A percentile compares a stretch with the other conserved stretches of the same genome.
These are phyloP conservation scores for Epicampocera succincta DNA, from an alignment of 2,888 invertebrate species.

Conservation along the genomic window DNA sequence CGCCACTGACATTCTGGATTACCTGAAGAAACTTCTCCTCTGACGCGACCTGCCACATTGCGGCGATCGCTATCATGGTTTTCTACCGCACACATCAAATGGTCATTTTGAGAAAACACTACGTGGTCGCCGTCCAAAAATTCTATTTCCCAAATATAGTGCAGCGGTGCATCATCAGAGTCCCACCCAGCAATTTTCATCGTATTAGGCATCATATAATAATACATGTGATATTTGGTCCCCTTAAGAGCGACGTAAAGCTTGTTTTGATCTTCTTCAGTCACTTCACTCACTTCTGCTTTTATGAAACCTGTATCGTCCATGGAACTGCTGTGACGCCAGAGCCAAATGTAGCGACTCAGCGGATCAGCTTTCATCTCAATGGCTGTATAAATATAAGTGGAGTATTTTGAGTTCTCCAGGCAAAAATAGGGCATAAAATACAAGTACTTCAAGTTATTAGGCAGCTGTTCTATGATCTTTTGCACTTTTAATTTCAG, in stretches of 20 bases:
- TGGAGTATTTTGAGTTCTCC: conserved; percentile 38
- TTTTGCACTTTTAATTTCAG: conserved; percentile 37
- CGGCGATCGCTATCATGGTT: conserved; percentile 34
- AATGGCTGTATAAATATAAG: conserved; percentile 51
- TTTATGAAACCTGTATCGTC: conserved; percentile 45
- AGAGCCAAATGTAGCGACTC: conserved; percentile 58
- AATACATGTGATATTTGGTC: conserved; percentile 42
- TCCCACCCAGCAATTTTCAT: conserved; percentile 52
- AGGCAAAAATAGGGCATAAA: conserved; percentile 59
- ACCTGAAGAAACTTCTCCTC: neutral
- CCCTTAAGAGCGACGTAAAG: conserved; percentile 33
- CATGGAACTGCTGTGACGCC: conserved; percentile 47
- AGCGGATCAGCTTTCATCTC: conserved; percentile 37
- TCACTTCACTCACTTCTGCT: conserved; percentile 10
- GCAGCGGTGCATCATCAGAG: neutral
- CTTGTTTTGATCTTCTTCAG: neutral
- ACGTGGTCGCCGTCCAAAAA: conserved; percentile 48
- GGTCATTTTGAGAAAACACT: conserved; percentile 35
- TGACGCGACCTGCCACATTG: conserved; percentile 20
- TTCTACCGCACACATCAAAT: conserved; percentile 49
- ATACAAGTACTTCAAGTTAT: conserved; percentile 49
- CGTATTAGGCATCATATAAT: conserved; percentile 50
- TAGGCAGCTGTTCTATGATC: conserved; percentile 13
- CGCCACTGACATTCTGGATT: conserved; percentile 49
- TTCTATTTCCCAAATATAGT: conserved; percentile 53